These are phyloP conservation scores for Cepaea hortensis DNA, from an alignment of 2,888 invertebrate genomes.

Conservation along the genomic window DNA sequence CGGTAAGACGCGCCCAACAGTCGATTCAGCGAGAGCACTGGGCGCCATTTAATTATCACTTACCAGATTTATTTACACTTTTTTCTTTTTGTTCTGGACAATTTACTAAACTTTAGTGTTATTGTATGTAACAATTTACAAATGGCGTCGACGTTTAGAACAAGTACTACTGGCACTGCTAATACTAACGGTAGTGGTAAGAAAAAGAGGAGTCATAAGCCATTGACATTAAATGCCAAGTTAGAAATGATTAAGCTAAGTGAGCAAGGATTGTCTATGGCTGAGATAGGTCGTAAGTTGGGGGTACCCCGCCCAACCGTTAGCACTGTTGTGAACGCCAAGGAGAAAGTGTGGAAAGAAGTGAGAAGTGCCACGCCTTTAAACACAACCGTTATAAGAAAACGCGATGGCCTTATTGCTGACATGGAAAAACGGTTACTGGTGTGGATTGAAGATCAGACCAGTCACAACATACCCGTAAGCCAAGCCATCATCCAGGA, in stretches of 20 bases:
- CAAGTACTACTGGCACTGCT: too few species aligned
- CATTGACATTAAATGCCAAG: not conserved
- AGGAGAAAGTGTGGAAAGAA: constrained; percentile 8
- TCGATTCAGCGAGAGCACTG: too few species aligned
- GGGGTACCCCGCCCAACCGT: not conserved
- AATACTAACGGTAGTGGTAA: too few species aligned
- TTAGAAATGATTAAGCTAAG: not conserved
- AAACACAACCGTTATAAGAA: constrained; percentile 3
- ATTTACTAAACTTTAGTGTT: too few species aligned
- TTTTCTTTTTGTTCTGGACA: too few species aligned
- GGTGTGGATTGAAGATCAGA: constrained; percentile 6
- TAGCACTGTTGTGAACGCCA: not conserved
- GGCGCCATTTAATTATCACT: too few species aligned
- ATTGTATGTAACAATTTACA: too few species aligned
- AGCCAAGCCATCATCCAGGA: not conserved
- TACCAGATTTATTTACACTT: too few species aligned
- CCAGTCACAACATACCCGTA: not conserved
- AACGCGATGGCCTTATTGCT: not conserved
- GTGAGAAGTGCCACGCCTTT: not conserved
- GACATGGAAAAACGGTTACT: not conserved
- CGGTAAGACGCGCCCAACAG: too few species aligned
- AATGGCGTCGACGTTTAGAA: too few species aligned
- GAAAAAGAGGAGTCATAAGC: not conserved
- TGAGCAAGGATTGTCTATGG: not conserved
- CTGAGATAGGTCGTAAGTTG: not conserved